These are phyloP conservation scores for Rhagonycha lutea DNA, from an alignment of 2,888 invertebrate genomes.

Conservation along the genomic window DNA sequence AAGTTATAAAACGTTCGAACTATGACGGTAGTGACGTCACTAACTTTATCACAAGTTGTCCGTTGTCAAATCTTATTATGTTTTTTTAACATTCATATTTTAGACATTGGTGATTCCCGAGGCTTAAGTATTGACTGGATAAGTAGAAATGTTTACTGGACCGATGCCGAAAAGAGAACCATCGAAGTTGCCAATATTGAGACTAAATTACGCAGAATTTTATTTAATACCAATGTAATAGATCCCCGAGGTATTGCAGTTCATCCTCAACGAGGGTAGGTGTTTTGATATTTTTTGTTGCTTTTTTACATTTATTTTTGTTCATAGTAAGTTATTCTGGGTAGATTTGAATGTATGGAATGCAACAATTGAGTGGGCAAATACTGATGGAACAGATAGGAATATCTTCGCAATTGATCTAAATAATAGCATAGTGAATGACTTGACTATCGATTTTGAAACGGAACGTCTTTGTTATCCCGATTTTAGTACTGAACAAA, in stretches of 20 bases:
- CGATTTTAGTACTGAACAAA: slow-evolving; percentile 73
- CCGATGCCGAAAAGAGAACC: slow-evolving; percentile 85
- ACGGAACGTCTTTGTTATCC: slow-evolving; percentile 63
- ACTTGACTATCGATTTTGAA: slow-evolving; percentile 83
- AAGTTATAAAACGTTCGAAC: slow-evolving; percentile 72
- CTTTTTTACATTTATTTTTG: background rate
- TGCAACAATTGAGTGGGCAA: slow-evolving; percentile 93
- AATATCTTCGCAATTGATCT: slow-evolving; percentile 67
- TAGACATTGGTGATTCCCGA: slow-evolving; percentile 86
- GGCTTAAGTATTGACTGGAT: slow-evolving; percentile 94
- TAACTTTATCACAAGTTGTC: slow-evolving; percentile 65
- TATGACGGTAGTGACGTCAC: slow-evolving; percentile 76
- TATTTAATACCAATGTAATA: slow-evolving; percentile 76
- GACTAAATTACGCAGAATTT: slow-evolving; percentile 71
- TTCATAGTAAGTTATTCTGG: slow-evolving; percentile 90
- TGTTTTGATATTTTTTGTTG: background rate
- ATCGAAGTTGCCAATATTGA: slow-evolving; percentile 90
- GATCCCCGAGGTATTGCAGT: slow-evolving; percentile 96
- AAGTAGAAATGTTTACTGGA: slow-evolving; percentile 93
- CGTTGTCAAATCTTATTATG: background rate
- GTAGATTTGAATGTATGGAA: slow-evolving; percentile 91
- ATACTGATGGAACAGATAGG: slow-evolving; percentile 88
- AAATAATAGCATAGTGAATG: slow-evolving; percentile 86
- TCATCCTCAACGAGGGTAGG: slow-evolving; percentile 84
- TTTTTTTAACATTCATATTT: slow-evolving; percentile 32